Conservation (phyloP, 1,140 invertebrate genomes). For the Cydia splendana region DNA sequence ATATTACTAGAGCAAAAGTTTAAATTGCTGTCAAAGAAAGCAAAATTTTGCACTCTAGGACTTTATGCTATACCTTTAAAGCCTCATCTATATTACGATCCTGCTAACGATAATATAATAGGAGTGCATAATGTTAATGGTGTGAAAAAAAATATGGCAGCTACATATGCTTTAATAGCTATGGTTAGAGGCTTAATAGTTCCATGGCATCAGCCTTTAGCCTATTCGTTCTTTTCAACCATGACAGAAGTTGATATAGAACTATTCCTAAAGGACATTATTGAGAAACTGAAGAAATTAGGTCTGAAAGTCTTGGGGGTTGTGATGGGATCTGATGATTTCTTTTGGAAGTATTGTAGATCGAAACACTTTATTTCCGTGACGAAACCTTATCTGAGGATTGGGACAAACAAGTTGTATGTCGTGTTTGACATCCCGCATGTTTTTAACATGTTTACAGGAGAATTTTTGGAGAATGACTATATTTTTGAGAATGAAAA, state of each 20-base stretch:
- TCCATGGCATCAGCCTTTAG: background rate
- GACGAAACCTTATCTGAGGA: background rate
- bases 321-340: background rate
- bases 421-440: background rate
- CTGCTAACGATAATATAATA: background rate
- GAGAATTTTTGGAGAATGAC: background rate
- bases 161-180: background rate
- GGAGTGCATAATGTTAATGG: background rate
- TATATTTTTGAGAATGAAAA: background rate
- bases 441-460: background rate
- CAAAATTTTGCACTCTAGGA: background rate
- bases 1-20: background rate
- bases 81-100: background rate
- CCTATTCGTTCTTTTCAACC: background rate
- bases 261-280: background rate
- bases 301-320: background rate
- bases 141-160: background rate
- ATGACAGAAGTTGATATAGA: background rate
- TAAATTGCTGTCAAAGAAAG: background rate
- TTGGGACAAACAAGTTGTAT: background rate
- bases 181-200: background rate
- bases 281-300: background rate
- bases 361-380: background rate
- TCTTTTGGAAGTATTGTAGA: conserved; percentile 1
- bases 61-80: conserved; percentile 1